Base-by-base conservation (phyloP, 1,140 invertebrate genomes). In the Anastrepha obliqua region DNA sequence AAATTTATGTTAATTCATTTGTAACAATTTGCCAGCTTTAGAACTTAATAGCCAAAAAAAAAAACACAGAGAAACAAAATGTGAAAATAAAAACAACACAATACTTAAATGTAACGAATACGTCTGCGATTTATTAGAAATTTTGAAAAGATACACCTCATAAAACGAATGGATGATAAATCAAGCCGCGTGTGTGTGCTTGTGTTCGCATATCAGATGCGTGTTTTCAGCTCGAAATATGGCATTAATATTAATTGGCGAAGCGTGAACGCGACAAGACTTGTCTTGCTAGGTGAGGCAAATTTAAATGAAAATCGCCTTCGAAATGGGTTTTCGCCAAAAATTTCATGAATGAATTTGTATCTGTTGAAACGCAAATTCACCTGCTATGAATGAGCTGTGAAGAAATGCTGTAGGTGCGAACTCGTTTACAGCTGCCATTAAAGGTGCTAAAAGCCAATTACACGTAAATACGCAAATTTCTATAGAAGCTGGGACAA, bases 371-470 rank as follows among this genome's bases (percentile, higher is more conserved):
- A 13, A 9, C 29, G 44, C 17, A 42, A 1, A 15, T 6, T 74
- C 2, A 15, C 6, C 42, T 55, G 67, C 67, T 11, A 2, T 13
- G 64, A 9, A 67, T 29, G 20, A 67, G 29, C n/a, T 55, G 0
- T 55, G 5, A 55, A 55, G 9, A 55, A 55, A 55, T 55, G 6
- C 11, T 6, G 51, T 55, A 55, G 11, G 20, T 65, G 64, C 29
- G 17, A 62, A 3, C 2, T 55, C 20, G n/a, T 55, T 81, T 81
- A 20, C 74, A 70, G 67, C 42, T 11, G 20, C 42, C 44, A 81
- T 55, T 81, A 81, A 81, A 81, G 74, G 74, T 81, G 74, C 47
- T 51, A 81, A 81, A 81, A 81, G 44, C 74, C 2, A 55, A 81
- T 20, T 81, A 29, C 17, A n/a, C 17, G 17, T 81, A 55, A 55